Conservation (phyloP, 2,888 invertebrate species). For the Nephrotoma appendiculata region DNA sequence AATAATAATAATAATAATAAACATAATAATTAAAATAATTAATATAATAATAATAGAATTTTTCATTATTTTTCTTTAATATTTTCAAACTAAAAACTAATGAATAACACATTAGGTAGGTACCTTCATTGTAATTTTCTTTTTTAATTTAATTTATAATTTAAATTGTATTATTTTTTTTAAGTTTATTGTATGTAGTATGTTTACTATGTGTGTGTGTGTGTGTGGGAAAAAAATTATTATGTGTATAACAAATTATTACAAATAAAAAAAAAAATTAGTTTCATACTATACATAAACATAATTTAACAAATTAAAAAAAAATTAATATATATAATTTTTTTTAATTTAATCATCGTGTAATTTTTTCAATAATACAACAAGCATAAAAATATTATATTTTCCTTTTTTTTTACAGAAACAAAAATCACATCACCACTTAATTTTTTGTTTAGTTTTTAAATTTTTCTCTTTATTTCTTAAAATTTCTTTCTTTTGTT, state of each 20-base stretch:
- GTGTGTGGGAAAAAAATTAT: neutral
- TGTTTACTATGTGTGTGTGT: neutral
- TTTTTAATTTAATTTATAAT: neutral
- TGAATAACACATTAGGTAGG: conserved; percentile 3
- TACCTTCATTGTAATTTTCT: neutral
- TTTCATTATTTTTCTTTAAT: neutral
- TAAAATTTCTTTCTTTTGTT: neutral
- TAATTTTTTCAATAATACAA: neutral
- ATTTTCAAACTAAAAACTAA: conserved; percentile 1
- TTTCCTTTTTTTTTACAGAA: neutral
- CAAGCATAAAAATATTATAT: neutral
- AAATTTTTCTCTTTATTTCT: neutral
- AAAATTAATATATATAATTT: neutral
- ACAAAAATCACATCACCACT: neutral
- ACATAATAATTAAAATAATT: neutral
- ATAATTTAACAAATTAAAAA: neutral
- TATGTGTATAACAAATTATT: neutral
- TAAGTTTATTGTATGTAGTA: neutral
- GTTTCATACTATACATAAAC: neutral
- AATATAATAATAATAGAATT: neutral
- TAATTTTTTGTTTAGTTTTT: neutral
- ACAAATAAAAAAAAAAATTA: neutral
- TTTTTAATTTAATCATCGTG: neutral
- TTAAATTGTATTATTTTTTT: neutral
- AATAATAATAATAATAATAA: neutral